phyloP scores from a whole-genome alignment of 2,113 vertebrate genomes.

The Nyctibius bracteatus region DNA sequence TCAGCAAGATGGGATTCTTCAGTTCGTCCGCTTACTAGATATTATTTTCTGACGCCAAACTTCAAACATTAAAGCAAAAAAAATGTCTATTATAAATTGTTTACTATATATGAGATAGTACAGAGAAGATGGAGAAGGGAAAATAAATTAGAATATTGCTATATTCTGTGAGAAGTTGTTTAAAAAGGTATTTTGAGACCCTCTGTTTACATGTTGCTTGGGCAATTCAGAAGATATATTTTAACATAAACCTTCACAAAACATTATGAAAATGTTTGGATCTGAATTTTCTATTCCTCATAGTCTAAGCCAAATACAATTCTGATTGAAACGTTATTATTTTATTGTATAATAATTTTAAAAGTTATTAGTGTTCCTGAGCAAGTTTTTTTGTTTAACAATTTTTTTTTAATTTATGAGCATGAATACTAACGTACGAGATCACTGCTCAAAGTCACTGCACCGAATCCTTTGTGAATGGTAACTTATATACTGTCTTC shows the following conservation, averaged over 20 bases:
- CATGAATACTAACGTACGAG: background rate
- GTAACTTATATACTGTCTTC: background rate
- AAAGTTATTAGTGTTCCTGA: background rate
- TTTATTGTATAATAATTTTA: background rate
- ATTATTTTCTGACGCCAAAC: background rate
- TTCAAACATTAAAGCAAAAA: background rate
- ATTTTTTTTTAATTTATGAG: background rate
- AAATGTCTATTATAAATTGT: background rate
- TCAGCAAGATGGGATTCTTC: slow-evolving; percentile 2
- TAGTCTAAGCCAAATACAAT: background rate
- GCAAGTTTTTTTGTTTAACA: background rate
- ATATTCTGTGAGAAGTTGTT: background rate
- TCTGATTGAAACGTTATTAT: background rate
- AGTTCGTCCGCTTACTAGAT: slow-evolving; percentile 4
- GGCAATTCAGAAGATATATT: background rate
- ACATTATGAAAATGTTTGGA: background rate
- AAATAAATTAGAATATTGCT: background rate
- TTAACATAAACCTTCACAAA: background rate
- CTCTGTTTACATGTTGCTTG: background rate
- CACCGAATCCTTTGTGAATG: background rate
- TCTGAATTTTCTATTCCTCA: background rate
- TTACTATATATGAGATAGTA: background rate
- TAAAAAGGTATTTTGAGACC: background rate
- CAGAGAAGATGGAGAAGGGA: background rate
- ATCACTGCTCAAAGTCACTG: background rate